Conservation (phyloP, 2,888 invertebrate species). For the Trypoxylon attenuatum region DNA sequence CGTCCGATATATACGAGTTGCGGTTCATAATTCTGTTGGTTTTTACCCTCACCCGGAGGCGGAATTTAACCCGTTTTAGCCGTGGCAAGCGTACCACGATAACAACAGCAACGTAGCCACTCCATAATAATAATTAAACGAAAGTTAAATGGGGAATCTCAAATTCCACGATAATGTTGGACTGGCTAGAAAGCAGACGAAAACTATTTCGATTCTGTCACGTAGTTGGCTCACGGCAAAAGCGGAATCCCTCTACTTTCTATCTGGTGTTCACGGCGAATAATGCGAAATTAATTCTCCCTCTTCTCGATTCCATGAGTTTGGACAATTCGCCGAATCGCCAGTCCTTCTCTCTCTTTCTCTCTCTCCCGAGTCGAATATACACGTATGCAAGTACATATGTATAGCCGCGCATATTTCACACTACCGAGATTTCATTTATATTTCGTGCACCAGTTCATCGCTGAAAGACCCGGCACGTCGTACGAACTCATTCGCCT, state of each 20-base stretch:
- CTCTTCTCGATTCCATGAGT: conserved; percentile 28
- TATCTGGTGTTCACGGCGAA: conserved; percentile 26
- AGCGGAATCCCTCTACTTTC: conserved; percentile 2
- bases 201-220: conserved; percentile 57
- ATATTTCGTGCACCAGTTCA: neutral
- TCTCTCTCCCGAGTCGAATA: neutral
- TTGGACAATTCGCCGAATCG: neutral
- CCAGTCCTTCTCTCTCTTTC: conserved; percentile 9
- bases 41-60: conserved; percentile 28
- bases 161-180: conserved; percentile 42
- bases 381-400: neutral
- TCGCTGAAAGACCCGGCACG: neutral
- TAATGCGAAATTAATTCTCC: conserved; percentile 49
- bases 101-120: conserved; percentile 20
- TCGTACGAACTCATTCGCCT: neutral
- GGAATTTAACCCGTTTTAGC: conserved; percentile 28
- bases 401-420: no score
- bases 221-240: conserved; percentile 19
- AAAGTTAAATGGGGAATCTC: conserved; percentile 61
- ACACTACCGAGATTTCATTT: no score
- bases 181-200: conserved; percentile 22
- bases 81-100: conserved; percentile 20
- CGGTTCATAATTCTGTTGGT: conserved; percentile 34
- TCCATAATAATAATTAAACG: conserved; percentile 60
- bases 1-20: conserved; percentile 29